Conservation (phyloP, 2,113 vertebrate genomes). For the Elachura formosa region DNA sequence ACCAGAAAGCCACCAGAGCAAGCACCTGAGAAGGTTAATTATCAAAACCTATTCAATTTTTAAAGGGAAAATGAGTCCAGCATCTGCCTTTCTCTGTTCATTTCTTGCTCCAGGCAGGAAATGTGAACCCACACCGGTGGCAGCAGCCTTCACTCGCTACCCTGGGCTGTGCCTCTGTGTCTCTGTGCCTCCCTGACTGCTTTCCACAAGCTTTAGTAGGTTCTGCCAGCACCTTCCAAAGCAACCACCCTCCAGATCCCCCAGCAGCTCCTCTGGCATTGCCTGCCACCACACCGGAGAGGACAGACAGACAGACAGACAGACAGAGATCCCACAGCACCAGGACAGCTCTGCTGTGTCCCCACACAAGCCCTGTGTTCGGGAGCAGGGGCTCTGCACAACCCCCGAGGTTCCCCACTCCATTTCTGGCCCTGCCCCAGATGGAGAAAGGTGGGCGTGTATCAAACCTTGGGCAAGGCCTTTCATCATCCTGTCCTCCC, state of each 20-base stretch:
- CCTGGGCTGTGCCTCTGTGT: background rate
- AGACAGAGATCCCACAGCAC: background rate
- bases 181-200: background rate
- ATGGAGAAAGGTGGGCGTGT: accelerated
- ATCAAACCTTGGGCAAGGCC: background rate
- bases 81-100: background rate
- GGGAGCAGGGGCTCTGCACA: accelerated
- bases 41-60: background rate
- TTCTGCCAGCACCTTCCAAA: background rate
- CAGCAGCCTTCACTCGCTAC: background rate
- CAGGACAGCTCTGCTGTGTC: background rate
- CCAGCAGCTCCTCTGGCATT: background rate
- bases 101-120: background rate
- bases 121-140: background rate
- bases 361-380: accelerated
- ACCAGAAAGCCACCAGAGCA: background rate
- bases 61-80: background rate
- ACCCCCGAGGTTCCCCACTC: background rate
- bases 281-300: background rate
- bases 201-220: background rate
- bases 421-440: background rate
- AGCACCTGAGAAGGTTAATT: background rate
- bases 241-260: background rate
- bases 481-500: background rate
- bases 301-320: background rate